phyloP scores from a whole-genome alignment of 2,113 vertebrate genomes.

The Neopipo cinnamomea region DNA sequence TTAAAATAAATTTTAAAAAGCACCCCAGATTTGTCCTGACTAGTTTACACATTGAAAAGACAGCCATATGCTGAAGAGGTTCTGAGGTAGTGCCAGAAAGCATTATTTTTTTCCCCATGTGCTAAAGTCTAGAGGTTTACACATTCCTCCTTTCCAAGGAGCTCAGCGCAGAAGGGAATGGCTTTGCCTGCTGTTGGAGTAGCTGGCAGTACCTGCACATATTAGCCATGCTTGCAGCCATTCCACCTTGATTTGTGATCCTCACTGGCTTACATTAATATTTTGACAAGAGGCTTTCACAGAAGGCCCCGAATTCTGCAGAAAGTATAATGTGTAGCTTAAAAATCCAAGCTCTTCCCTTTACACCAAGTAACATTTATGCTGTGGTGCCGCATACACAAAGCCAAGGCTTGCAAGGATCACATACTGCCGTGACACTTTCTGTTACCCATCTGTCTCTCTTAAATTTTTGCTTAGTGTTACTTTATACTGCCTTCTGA shows the following conservation, averaged over 20 bases:
- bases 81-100: neutral
- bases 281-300: neutral
- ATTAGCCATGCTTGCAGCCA: neutral
- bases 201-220: neutral
- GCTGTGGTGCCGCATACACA: neutral
- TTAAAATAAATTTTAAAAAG: neutral
- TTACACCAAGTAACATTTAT: neutral
- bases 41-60: neutral
- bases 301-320: neutral
- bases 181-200: neutral
- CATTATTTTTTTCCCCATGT: neutral
- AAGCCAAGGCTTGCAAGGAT: neutral
- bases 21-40: neutral
- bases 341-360: neutral
- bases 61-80: neutral
- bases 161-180: neutral
- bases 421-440: rapidly evolving
- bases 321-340: neutral
- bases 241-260: neutral
- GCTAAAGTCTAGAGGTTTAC: neutral
- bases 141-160: neutral
- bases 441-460: neutral
- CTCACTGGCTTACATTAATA: neutral
- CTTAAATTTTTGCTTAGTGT: neutral
- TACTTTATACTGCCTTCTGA: neutral